Evolutionary conservation across 2,888 invertebrate species (phyloP), one percentile per base, ranked within the genome.

Genomic region (Leistus spinibarbis): DNA sequence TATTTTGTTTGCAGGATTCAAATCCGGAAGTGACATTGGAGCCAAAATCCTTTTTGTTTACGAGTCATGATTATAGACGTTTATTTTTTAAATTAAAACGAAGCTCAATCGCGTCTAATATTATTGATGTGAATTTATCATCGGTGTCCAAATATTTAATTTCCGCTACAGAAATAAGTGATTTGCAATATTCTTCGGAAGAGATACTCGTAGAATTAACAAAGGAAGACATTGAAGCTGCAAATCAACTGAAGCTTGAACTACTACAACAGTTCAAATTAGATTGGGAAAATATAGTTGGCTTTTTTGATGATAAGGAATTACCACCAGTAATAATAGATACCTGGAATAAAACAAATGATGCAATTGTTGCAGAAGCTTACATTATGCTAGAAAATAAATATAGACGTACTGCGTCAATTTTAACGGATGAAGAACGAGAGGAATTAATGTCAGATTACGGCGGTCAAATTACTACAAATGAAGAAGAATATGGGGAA

Each of bases 1-100:
- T 89, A 0, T 84, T 91, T 78, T 82, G 88, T 54, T 80, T 91
- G 69, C 85, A 86, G 68, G 90, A 90, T 81, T 86, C 87, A 69
- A 85, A 85, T 57, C 79, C 86, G 16, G 80, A 84, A 87, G 88
- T 78, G 79, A 81, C 23, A 40, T 40, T 4, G 40, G 13, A 40
- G 3, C 13, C 10, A 40, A 40, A 13, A 40, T 40, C 5, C 5
- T 40, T 10, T 5, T 40, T 84, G 82, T 78, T 83, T 89, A 76
- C 65, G 82, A 17, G 73, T 82, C 13, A 82, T 17, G 80, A 84
- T 68, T 85, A 78, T 74, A 77, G 79, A 54, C 76, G 79, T 1
- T 83, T 85, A 70, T 85, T 86, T 77, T 1, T 16, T 5, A 54
- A 63, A 19, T 19, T 75, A 13, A 63, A 57, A 54, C 22, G n/a